Conservation (phyloP, 2,888 invertebrate species). For the Punctoribates punctum region DNA sequence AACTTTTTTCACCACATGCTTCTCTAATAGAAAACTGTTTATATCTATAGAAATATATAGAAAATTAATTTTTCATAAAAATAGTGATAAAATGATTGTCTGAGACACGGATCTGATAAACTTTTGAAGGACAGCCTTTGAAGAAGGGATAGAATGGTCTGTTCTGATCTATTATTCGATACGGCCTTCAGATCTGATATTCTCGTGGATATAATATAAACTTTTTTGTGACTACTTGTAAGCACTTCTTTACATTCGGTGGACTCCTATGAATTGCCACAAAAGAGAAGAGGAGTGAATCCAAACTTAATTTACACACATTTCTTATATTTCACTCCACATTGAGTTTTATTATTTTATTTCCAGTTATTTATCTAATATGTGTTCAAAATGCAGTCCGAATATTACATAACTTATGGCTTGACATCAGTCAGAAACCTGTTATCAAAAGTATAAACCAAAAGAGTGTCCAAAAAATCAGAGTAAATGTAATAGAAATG, state of each 20-base stretch:
- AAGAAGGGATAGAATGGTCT: not conserved
- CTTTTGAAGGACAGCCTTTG: constrained; percentile 30
- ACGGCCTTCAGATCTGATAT: constrained; percentile 3
- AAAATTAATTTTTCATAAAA: not conserved
- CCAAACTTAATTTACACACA: not conserved
- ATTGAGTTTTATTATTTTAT: not conserved
- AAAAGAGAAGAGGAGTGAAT: not conserved
- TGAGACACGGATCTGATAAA: constrained; percentile 15
- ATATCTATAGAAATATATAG: not conserved
- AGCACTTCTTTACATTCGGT: not conserved
- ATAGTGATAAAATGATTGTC: no score
- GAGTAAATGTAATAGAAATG: constrained; percentile 1
- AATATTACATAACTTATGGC: not conserved
- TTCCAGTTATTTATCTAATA: not conserved
- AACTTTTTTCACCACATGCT: no score
- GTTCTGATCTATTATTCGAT: not conserved
- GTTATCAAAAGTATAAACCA: constrained; percentile 9
- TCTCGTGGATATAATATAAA: not conserved
- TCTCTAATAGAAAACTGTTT: not conserved
- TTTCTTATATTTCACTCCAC: not conserved
- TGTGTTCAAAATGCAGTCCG: not conserved
- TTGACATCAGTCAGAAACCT: not conserved
- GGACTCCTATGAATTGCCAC: not conserved
- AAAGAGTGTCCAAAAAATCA: not conserved
- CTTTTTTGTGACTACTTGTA: not conserved